phyloP scores from a whole-genome alignment of 2,797 vertebrate genomes.

The Nyctibius grandis region DNA sequence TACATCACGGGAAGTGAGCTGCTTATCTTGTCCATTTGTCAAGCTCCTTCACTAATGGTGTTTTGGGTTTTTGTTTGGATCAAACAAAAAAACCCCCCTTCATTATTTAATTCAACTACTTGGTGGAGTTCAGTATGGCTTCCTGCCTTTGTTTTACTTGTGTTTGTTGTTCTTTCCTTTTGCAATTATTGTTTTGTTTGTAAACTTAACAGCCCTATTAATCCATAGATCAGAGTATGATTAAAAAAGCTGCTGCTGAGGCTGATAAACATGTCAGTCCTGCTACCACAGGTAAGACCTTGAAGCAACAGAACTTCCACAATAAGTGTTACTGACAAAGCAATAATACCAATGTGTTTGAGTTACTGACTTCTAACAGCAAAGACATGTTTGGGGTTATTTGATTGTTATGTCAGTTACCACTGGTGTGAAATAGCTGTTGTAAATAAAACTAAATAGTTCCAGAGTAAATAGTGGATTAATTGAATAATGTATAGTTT shows the following conservation, averaged over 20 bases:
- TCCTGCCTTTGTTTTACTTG: constrained; percentile 37
- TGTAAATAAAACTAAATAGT: not conserved
- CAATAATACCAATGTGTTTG: not conserved
- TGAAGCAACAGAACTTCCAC: not conserved
- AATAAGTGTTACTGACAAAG: not conserved
- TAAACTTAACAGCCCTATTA: constrained; percentile 52
- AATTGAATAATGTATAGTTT: not conserved
- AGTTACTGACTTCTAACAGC: not conserved
- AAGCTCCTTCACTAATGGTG: not conserved
- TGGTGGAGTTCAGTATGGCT: constrained; percentile 10
- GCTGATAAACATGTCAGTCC: constrained; percentile 68
- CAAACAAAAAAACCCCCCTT: too few species aligned
- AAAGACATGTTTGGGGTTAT: not conserved
- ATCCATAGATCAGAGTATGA: constrained; percentile 74
- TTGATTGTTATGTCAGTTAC: not conserved
- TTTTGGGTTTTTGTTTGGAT: not conserved
- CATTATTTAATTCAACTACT: not conserved
- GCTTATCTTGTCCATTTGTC: not conserved
- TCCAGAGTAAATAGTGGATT: not conserved
- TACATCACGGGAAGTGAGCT: not conserved
- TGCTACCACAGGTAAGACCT: constrained; percentile 79
- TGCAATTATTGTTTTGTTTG: constrained; percentile 46
- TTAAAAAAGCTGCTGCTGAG: constrained; percentile 80
- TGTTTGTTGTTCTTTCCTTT: constrained; percentile 59
- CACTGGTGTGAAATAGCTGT: not conserved